Conservation (phyloP, 2,797 vertebrate species). For the Cryptoblepharus egeriae region DNA sequence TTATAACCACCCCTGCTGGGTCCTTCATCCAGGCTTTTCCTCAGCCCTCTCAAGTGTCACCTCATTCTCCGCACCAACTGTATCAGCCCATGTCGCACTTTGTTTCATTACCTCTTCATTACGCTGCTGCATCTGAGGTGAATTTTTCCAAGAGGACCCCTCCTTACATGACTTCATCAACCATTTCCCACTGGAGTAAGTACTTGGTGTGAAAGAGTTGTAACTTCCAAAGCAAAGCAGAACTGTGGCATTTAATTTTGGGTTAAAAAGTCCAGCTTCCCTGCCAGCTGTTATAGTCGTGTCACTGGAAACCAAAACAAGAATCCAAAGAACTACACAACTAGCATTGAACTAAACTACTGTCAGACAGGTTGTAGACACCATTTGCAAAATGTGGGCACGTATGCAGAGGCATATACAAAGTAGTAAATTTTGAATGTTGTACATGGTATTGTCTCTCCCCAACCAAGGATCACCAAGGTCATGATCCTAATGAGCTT, state of each 20-base stretch:
- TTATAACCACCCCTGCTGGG: constrained; percentile 62
- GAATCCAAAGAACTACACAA: neutral
- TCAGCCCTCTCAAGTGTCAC: constrained; percentile 72
- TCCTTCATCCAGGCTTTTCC: constrained; percentile 73
- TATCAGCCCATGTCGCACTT: constrained; percentile 81
- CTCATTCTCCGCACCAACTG: constrained; percentile 80
- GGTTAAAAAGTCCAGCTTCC: neutral
- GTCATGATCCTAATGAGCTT: too few relatives aligned
- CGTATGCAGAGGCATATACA: too few relatives aligned
- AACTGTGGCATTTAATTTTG: constrained; percentile 38
- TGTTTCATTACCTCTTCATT: constrained; percentile 84
- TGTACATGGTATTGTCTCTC: too few relatives aligned
- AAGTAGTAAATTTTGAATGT: too few relatives aligned
- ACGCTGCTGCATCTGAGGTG: constrained; percentile 87
- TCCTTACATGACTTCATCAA: constrained; percentile 83
- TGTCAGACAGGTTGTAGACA: too few relatives aligned
- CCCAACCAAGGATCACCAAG: too few relatives aligned
- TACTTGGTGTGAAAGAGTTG: constrained; percentile 75
- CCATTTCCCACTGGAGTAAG: constrained; percentile 89
- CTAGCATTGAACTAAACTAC: neutral
- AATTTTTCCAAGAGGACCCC: constrained; percentile 87
- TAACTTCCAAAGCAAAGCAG: constrained; percentile 36
- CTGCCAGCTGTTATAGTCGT: neutral
- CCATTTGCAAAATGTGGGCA: too few relatives aligned
- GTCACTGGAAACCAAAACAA: too few relatives aligned